Conservation (phyloP, 1,140 invertebrate genomes). For the Oreohelix idahoensis region DNA sequence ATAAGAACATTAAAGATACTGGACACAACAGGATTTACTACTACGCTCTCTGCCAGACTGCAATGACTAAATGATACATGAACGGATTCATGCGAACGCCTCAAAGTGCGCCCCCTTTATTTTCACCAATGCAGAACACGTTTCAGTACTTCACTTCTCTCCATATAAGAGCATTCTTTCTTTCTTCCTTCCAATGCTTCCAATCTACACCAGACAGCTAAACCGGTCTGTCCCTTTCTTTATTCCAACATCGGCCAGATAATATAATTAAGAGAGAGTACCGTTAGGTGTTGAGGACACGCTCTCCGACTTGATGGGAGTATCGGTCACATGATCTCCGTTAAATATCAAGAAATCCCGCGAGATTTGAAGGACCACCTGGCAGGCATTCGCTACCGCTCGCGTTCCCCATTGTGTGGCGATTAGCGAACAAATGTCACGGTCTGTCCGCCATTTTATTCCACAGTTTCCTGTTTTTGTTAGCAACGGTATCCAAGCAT, state of each 20-base stretch:
- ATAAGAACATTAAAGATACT: too few relatives aligned
- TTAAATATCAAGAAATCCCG: slow-evolving; percentile 24
- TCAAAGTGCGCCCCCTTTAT: too few relatives aligned
- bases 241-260: neutral
- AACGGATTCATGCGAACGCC: too few relatives aligned
- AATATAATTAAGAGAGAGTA: slow-evolving; percentile 4
- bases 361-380: slow-evolving; percentile 22
- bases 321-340: slow-evolving; percentile 27
- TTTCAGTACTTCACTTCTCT: too few relatives aligned
- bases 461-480: neutral
- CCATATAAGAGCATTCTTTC: too few relatives aligned
- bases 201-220: neutral
- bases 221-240: neutral
- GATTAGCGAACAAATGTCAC: slow-evolving; percentile 22
- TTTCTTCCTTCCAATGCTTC: neutral
- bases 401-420: slow-evolving; percentile 1
- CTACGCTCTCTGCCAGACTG: too few relatives aligned
- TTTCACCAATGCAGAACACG: too few relatives aligned
- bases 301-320: neutral
- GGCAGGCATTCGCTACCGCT: neutral
- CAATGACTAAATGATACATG: too few relatives aligned
- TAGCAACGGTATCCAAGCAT: neutral
- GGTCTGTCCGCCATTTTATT: slow-evolving; percentile 18
- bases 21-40: too few relatives aligned
- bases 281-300: neutral